Conservation (phyloP, 2,113 vertebrate species). For the Lophochroa leadbeateri region DNA sequence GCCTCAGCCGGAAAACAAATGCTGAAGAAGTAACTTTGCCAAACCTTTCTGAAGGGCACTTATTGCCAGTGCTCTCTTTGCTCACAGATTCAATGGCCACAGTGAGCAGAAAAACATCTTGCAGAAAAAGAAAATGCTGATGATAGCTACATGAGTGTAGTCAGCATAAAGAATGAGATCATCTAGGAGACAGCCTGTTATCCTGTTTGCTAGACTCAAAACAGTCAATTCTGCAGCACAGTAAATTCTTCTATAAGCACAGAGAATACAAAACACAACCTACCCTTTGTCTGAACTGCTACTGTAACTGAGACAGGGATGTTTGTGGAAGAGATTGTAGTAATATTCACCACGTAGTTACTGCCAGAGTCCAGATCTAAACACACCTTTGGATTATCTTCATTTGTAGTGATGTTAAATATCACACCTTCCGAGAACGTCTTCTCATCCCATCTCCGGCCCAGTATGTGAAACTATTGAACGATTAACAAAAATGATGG, state of each 20-base stretch:
- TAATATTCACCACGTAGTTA: slow-evolving; percentile 86
- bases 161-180: neutral
- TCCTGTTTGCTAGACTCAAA: neutral
- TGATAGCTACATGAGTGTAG: fast-evolving
- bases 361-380: slow-evolving; percentile 83
- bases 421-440: slow-evolving; percentile 72
- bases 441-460: slow-evolving; percentile 74
- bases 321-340: slow-evolving; percentile 68
- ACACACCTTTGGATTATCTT: slow-evolving; percentile 79
- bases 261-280: neutral
- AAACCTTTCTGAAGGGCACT: neutral
- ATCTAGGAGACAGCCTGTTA: neutral
- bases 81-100: neutral
- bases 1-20: neutral
- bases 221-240: neutral
- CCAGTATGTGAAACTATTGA: slow-evolving; percentile 68
- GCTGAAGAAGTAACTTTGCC: neutral
- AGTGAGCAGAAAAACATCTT: neutral
- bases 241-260: neutral
- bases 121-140: neutral
- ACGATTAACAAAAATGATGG: neutral
- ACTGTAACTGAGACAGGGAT: slow-evolving; percentile 14
- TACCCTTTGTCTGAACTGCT: slow-evolving; percentile 56
- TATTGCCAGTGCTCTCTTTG: neutral
- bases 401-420: slow-evolving; percentile 75